Evolutionary conservation across 2,113 vertebrate genomes (phyloP).

Genomic region (Cricetomys ansorgei): DNA sequence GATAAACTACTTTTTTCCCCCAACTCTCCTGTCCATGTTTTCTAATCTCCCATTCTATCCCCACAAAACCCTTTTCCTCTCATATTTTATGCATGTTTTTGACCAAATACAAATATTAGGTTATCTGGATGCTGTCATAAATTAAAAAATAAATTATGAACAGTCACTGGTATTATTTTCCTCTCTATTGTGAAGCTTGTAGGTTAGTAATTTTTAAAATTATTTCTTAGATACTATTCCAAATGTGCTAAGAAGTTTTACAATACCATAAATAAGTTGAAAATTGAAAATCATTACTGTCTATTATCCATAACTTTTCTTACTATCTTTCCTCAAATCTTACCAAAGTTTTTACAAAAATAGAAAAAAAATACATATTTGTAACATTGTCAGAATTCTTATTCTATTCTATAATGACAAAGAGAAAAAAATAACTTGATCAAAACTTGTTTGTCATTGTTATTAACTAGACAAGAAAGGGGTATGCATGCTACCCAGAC

Average conservation of each 20-base stretch:
- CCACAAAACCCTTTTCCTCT: background rate
- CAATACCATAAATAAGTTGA: background rate
- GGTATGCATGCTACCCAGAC: background rate
- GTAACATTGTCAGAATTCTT: background rate
- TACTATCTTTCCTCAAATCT: background rate
- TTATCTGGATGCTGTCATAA: background rate
- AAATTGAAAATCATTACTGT: background rate
- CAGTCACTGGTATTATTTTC: background rate
- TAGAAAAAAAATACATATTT: background rate
- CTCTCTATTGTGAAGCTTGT: background rate
- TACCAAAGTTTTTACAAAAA: background rate
- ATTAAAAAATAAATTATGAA: background rate
- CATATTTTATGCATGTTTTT: background rate
- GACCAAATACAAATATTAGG: background rate
- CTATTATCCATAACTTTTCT: background rate
- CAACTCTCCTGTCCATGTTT: fast-evolving
- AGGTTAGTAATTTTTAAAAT: background rate
- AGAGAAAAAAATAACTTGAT: background rate
- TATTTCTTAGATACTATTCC: background rate
- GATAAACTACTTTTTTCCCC: background rate
- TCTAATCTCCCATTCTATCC: background rate
- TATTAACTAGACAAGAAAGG: background rate
- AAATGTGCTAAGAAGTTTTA: background rate
- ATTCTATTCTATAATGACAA: background rate
- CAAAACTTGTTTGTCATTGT: background rate